These are phyloP conservation scores for Tribolium castaneum DNA, from an alignment of 1,140 invertebrate genomes.

Conservation along the genomic window DNA sequence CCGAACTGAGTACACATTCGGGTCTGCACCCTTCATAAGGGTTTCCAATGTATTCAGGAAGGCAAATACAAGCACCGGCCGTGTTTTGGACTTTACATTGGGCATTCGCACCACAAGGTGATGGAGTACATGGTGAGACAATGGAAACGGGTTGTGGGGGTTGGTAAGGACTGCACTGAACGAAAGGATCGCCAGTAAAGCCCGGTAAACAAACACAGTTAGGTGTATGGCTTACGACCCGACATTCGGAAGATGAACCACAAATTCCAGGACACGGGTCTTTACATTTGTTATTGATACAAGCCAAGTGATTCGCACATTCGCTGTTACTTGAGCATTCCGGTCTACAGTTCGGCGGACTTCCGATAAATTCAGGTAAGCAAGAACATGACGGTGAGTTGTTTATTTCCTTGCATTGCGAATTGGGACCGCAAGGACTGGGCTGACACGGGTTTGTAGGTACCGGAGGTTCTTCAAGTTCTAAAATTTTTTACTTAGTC, in stretches of 20 bases:
- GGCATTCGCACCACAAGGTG: constrained; percentile 76
- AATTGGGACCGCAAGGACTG: constrained; percentile 76
- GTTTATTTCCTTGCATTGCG: constrained; percentile 71
- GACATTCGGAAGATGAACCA: constrained; percentile 77
- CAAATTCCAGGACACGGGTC: constrained; percentile 81
- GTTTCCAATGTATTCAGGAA: constrained; percentile 70
- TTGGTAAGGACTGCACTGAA: constrained; percentile 65
- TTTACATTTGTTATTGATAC: constrained; percentile 76
- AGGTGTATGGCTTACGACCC: constrained; percentile 77
- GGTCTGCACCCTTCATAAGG: constrained; percentile 80
- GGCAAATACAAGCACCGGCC: constrained; percentile 76
- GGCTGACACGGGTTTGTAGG: constrained; percentile 70
- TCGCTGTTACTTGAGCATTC: constrained; percentile 82
- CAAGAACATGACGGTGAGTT: constrained; percentile 76
- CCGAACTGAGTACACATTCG: constrained; percentile 82
- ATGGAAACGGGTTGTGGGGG: constrained; percentile 56
- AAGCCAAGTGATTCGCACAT: constrained; percentile 77
- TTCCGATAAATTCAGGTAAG: constrained; percentile 74
- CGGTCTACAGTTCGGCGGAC: constrained; percentile 79
- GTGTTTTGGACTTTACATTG: constrained; percentile 73
- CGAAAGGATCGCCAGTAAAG: constrained; percentile 76
- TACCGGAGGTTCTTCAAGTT: constrained; percentile 31
- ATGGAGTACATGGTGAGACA: constrained; percentile 70
- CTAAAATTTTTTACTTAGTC: constrained; percentile 43
- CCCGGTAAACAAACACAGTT: constrained; percentile 76